Evolutionary conservation across 2,888 invertebrate genomes (phyloP).

Genomic region (Cheilosia pagana): DNA sequence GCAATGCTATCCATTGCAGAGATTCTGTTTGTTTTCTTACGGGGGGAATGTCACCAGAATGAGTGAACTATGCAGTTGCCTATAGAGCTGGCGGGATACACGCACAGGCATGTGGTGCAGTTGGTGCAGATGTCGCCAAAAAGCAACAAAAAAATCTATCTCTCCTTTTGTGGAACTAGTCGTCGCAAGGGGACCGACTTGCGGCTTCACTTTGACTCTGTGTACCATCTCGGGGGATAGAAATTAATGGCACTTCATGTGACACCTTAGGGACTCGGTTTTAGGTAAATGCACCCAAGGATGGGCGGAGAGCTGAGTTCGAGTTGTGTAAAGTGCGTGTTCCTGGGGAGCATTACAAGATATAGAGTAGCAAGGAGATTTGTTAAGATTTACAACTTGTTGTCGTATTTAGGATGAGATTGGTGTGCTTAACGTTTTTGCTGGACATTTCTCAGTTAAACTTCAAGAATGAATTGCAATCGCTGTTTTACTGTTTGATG

Average conservation of each 20-base stretch:
- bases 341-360: conserved; percentile 8
- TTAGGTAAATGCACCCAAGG: conserved; percentile 29
- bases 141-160: conserved; percentile 27
- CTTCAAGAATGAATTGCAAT: too few species aligned
- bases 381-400: background rate
- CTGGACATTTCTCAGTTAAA: too few species aligned
- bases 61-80: conserved; percentile 43
- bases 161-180: conserved; percentile 36
- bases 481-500: too few species aligned
- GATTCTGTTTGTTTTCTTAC: conserved; percentile 16
- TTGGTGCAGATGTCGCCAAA: conserved; percentile 47
- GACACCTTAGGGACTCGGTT: conserved; percentile 52
- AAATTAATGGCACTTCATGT: conserved; percentile 66
- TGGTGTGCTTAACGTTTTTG: too few species aligned
- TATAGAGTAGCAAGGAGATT: background rate
- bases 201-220: conserved; percentile 56
- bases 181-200: conserved; percentile 19
- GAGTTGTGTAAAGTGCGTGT: conserved; percentile 19
- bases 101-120: conserved; percentile 14
- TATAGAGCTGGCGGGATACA: background rate
- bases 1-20: conserved; percentile 31
- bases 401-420: background rate
- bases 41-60: conserved; percentile 52
- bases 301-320: conserved; percentile 12
- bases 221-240: conserved; percentile 35